These are phyloP conservation scores for Trichoplusia ni DNA, from an alignment of 1,140 invertebrate genomes.

Conservation along the genomic window DNA sequence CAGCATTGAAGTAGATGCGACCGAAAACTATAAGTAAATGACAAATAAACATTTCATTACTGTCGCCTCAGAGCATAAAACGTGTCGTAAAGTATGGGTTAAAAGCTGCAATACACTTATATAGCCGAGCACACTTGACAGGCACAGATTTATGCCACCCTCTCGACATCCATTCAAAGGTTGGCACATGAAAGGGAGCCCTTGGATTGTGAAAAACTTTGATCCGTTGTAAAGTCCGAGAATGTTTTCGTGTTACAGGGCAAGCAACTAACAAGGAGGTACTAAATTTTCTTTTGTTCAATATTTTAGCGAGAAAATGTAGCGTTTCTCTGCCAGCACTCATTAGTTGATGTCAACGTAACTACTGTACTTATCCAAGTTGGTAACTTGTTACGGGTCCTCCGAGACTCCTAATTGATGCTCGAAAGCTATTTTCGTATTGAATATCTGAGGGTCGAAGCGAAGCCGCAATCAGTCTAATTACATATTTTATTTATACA, in stretches of 20 bases:
- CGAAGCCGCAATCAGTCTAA: neutral
- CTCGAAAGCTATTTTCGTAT: neutral
- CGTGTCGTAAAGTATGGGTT: neutral
- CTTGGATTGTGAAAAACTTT: conserved; percentile 5
- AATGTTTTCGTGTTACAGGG: neutral
- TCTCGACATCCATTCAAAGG: conserved; percentile 19
- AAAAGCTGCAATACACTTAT: conserved; percentile 2
- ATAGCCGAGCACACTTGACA: neutral
- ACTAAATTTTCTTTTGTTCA: neutral
- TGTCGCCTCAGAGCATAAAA: neutral
- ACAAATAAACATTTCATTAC: conserved; percentile 31
- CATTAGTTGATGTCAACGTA: neutral
- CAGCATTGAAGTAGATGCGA: neutral
- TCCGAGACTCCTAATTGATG: neutral
- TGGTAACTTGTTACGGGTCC: conserved; percentile 4
- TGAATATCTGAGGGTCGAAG: neutral
- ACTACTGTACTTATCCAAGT: neutral
- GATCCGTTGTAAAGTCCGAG: neutral
- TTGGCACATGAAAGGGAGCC: neutral
- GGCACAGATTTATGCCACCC: conserved; percentile 6
- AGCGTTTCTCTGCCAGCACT: neutral
- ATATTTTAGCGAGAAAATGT: neutral
- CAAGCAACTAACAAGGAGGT: neutral
- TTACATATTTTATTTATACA: neutral
- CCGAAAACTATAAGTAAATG: conserved; percentile 35